Evolutionary conservation across 2,888 invertebrate genomes (phyloP).

Genomic region (Autographa pulchrina): DNA sequence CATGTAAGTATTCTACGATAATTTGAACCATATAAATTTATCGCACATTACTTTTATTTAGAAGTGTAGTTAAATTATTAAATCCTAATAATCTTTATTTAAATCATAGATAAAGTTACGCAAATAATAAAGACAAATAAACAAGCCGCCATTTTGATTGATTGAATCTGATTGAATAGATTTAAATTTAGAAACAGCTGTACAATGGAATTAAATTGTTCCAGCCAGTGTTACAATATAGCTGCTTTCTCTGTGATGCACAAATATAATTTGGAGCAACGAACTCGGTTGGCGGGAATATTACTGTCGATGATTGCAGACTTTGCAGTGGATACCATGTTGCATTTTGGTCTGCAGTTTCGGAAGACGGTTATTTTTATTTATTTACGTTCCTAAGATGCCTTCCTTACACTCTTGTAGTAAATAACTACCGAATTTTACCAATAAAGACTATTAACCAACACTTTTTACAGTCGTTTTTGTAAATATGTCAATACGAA

Average conservation of each 20-base stretch:
- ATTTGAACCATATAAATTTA: slow-evolving; percentile 24
- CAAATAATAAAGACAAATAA: neutral
- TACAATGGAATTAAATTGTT: slow-evolving; percentile 14
- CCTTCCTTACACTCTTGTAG: neutral
- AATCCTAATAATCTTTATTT: neutral
- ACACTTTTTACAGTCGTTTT: too few species aligned
- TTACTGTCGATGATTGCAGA: slow-evolving; percentile 51
- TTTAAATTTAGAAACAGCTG: slow-evolving; percentile 25
- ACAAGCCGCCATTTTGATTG: slow-evolving; percentile 11
- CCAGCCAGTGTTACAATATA: slow-evolving; percentile 36
- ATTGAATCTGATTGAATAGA: slow-evolving; percentile 17
- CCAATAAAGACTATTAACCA: neutral
- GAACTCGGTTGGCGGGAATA: slow-evolving; percentile 55
- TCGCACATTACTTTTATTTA: neutral
- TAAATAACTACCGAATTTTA: neutral
- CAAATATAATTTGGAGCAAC: slow-evolving; percentile 53
- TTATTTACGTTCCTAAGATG: neutral
- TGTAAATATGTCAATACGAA: neutral
- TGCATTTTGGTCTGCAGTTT: slow-evolving; percentile 2
- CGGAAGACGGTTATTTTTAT: slow-evolving; percentile 9
- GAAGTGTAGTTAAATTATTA: neutral
- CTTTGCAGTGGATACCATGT: slow-evolving; percentile 16
- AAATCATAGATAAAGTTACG: neutral
- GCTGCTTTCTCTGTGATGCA: slow-evolving; percentile 53
- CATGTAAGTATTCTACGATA: neutral